Percentiles rank a stretch among this genome's conserved stretches.
Conservation (phyloP, 2,113 vertebrate genomes). For the Vidua chalybeata region DNA sequence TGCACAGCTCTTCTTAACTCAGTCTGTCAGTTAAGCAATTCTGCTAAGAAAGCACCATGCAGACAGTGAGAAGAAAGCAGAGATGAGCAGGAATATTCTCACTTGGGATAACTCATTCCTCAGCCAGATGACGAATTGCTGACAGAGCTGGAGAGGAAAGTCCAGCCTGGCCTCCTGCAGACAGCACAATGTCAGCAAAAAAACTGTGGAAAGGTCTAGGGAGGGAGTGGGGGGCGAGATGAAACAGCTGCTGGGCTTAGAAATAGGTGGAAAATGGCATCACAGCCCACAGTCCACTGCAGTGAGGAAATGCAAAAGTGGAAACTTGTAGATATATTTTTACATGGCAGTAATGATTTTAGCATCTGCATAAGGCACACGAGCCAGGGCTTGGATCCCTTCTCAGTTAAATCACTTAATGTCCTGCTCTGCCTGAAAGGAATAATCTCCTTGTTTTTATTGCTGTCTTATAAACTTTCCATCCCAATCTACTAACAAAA, state of each 20-base stretch:
- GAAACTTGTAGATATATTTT: slow-evolving; percentile 50
- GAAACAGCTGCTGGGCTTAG: slow-evolving; percentile 10
- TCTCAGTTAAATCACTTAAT: neutral
- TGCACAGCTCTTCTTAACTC: neutral
- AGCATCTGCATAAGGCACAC: slow-evolving; percentile 26
- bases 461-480: slow-evolving; percentile 59
- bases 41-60: neutral
- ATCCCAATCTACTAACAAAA: slow-evolving; percentile 36
- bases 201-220: neutral
- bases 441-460: slow-evolving; percentile 55
- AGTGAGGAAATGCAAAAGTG: neutral
- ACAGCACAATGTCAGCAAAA: neutral
- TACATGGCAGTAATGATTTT: slow-evolving; percentile 42
- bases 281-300: neutral
- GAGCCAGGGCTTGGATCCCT: slow-evolving; percentile 33
- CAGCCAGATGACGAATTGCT: neutral
- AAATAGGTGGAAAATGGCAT: neutral
- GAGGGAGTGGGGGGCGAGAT: neutral
- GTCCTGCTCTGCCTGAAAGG: slow-evolving; percentile 19
- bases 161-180: neutral
- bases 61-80: neutral
- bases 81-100: neutral
- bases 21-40: rapidly evolving
- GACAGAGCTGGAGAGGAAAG: neutral
- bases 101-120: neutral